Base-by-base conservation (phyloP, 92 coral and sea anemone species). In the Palythoa caribaeorum region DNA sequence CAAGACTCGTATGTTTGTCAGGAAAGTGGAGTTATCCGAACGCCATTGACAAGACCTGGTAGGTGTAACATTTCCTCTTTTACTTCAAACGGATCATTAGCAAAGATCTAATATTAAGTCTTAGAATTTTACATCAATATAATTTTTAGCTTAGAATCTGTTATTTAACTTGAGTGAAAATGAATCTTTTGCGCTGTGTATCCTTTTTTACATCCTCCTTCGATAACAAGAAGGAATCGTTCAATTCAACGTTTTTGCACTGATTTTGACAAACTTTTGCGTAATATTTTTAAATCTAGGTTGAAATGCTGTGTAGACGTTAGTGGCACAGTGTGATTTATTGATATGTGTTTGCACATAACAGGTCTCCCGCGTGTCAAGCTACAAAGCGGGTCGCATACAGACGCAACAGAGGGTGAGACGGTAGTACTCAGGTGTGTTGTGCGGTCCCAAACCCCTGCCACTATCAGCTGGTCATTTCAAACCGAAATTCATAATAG, bases 351-450 rank as follows among this genome's bases (percentile, higher is more conserved):
- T 50, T 77, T 77, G 55, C 9, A 5, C 38, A 9, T 78, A n/a
- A 3, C 57, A 78, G 83, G 83, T 21, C 21, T 38, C 37, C 83
- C 83, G 11, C 71, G 21, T 13, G 83, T 78, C 5, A 8, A 78
- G 68, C 0, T 55, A 38, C 21, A 20, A 15, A 38, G 36, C 12
- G 68, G 51, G 9, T 37, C 21, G 5, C 48, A 57, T 16, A 36
- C 7, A 60, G 16, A 78, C 2, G 83, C 55, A 7, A 35, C 17
- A 36, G 83, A 54, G 83, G 68, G 47, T 1, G 52, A 16, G 15
- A 57, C 44, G 20, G 83, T 55, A 14, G n/a, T 78, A 12, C 68
- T 78, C 50, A 78, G 70, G 28, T 78, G 83, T 35, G 28, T 16
- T 38, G 53, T 78, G 10, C 12, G 20, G 21, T 78, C 83, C 71